A percentile compares a stretch with the other conserved stretches of the same genome.
Evolutionary conservation across 2,888 invertebrate genomes (phyloP).

Genomic region (Mantis religiosa): DNA sequence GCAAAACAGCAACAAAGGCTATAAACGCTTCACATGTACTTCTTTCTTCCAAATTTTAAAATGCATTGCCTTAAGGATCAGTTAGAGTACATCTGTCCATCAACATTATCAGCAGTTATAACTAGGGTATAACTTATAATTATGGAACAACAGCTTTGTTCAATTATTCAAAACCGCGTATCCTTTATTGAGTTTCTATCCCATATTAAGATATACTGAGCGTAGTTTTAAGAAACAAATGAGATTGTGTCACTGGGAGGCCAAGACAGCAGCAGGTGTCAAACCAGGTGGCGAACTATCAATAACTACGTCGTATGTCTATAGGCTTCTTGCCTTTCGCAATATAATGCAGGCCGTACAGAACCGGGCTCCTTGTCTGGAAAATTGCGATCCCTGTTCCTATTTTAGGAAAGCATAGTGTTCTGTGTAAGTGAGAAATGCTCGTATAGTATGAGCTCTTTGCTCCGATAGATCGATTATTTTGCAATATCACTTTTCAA

Average conservation of each 20-base stretch:
- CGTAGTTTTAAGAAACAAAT: background rate
- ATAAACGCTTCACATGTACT: no score
- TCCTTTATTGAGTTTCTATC: background rate
- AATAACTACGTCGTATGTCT: background rate
- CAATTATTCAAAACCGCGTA: background rate
- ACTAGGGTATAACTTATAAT: no score
- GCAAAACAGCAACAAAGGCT: no score
- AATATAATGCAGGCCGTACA: background rate
- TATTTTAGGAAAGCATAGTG: background rate
- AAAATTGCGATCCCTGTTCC: background rate
- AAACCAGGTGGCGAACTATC: background rate
- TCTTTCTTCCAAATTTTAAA: no score
- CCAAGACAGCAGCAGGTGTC: background rate
- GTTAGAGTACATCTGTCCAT: no score
- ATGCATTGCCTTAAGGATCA: no score
- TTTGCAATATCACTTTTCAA: no score
- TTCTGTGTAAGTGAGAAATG: no score
- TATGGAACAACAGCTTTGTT: background rate
- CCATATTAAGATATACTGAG: background rate
- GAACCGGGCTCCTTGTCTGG: background rate
- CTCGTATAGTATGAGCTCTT: no score
- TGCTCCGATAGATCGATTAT: no score
- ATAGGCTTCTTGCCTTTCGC: background rate
- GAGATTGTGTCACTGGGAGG: background rate
- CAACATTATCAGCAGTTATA: no score